Evolutionary conservation across 2,797 vertebrate genomes (phyloP), one percentile per base, ranked within the genome.

Genomic region (Sciaenops ocellatus): DNA sequence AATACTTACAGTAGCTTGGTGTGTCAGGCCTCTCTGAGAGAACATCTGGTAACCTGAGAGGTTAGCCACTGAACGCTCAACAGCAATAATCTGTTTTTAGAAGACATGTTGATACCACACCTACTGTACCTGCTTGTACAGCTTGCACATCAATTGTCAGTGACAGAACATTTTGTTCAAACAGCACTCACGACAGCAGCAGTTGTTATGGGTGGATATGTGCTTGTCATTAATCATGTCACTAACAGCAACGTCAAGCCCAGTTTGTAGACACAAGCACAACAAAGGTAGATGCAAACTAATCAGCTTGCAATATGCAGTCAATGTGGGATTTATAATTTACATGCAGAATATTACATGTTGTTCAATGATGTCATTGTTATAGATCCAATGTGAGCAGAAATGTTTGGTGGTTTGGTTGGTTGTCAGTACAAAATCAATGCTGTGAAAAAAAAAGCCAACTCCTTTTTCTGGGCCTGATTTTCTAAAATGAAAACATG

Each of bases 21-120:
- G 34, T n/a, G 1, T 1, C 18, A 12, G 47, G 1, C 6, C 15
- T 20, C 17, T 41, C 12, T 52, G 18, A 10, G 12, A 12, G 69
- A 51, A 41, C 26, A 5, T 72, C 20, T 38, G 48, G 11, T 24
- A 47, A 60, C 30, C 9, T n/a, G 56, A 69, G 34, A 80, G 64
- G 50, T 63, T 1, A 24, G 34, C 22, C 9, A 16, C 12, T 7
- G 50, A 46, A 55, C 7, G 57, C 46, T 69, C 15, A 62, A 71
- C 68, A 48, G 38, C 24, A 59, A 6, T 55, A 17, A 54, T 48
- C 28, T 74, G 51, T 24, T 22, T 50, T 10, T 28, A n/a, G 55
- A 41, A 15, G 52, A 52, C 24, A 30, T 2, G n/a, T 28, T n/a
- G 42, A 65, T 22, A 57, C n/a, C 52, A 47, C 17, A 48, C 26